phyloP scores from a whole-genome alignment of 1,140 invertebrate species.

The Centruroides sculpturatus region DNA sequence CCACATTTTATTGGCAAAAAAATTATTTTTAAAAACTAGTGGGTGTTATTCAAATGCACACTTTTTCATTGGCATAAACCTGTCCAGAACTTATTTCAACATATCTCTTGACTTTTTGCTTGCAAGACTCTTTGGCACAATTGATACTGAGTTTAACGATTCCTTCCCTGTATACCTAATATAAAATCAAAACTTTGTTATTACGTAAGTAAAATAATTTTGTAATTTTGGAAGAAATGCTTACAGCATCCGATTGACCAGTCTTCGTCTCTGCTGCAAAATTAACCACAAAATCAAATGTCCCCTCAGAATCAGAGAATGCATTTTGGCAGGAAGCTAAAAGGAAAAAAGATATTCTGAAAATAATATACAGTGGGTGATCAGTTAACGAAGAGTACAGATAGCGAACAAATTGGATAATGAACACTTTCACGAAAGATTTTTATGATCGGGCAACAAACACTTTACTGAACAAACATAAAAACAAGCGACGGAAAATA shows the following conservation, averaged over 20 bases:
- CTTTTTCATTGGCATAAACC: constrained; percentile 63
- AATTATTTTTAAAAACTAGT: no score
- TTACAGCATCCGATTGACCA: constrained; percentile 60
- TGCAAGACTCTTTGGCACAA: constrained; percentile 60
- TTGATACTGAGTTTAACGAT: constrained; percentile 67
- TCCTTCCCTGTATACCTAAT: constrained; percentile 66
- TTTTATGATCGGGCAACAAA: no score
- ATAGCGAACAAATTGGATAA: no score
- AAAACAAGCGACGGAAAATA: no score
- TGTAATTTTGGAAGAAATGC: constrained; percentile 5
- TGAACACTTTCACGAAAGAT: no score
- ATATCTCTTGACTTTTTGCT: constrained; percentile 45
- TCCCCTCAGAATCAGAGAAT: constrained; percentile 40
- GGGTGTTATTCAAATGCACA: constrained; percentile 21
- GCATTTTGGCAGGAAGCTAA: constrained; percentile 40
- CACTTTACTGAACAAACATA: no score
- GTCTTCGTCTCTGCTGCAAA: constrained; percentile 78
- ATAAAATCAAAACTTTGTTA: not conserved
- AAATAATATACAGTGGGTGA: no score
- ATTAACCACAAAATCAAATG: constrained; percentile 69
- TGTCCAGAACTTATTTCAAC: constrained; percentile 74
- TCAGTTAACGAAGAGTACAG: no score
- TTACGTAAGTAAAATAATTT: not conserved
- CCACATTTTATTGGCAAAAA: not conserved
- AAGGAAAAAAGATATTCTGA: constrained; percentile 11